Percentiles rank a stretch among this genome's conserved stretches.
Evolutionary conservation across 2,113 vertebrate species (phyloP).

Genomic region (Rana temporaria): DNA sequence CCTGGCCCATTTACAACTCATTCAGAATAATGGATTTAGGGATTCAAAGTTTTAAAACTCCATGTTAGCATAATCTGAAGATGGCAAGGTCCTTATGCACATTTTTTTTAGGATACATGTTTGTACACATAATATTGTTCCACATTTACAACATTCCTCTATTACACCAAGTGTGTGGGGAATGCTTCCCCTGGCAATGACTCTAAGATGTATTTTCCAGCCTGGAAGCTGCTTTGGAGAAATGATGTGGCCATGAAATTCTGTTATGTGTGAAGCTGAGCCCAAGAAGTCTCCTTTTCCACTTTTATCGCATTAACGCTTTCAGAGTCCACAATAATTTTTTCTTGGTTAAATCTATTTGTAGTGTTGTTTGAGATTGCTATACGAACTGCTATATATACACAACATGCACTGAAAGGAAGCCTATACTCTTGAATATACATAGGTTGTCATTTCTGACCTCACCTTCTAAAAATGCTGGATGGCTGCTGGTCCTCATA

Average conservation of each 20-base stretch:
- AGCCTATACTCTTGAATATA: too few relatives aligned
- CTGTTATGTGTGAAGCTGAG: conserved; percentile 28
- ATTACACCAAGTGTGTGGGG: not conserved
- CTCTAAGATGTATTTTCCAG: conserved; percentile 22
- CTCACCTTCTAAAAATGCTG: too few relatives aligned
- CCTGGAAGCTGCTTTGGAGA: conserved; percentile 26
- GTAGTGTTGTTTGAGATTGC: too few relatives aligned
- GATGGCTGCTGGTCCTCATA: too few relatives aligned
- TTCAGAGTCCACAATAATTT: not conserved
- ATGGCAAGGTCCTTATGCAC: not conserved
- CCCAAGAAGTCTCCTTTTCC: not conserved
- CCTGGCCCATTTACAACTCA: too few relatives aligned
- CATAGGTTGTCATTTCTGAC: too few relatives aligned
- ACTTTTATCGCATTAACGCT: not conserved
- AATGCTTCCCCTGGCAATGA: conserved; percentile 22
- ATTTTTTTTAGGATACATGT: not conserved
- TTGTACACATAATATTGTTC: not conserved
- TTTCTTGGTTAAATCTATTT: too few relatives aligned
- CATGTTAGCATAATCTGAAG: not conserved
- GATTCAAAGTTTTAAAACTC: not conserved
- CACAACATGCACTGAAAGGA: too few relatives aligned
- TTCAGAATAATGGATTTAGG: too few relatives aligned
- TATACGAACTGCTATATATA: too few relatives aligned
- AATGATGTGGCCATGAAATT: conserved; percentile 28
- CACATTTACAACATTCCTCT: conserved; percentile 24